A percentile compares a stretch with the other conserved stretches of the same genome.
Conservation (phyloP, 2,888 invertebrate genomes). For the Listrodromus nycthemerus region DNA sequence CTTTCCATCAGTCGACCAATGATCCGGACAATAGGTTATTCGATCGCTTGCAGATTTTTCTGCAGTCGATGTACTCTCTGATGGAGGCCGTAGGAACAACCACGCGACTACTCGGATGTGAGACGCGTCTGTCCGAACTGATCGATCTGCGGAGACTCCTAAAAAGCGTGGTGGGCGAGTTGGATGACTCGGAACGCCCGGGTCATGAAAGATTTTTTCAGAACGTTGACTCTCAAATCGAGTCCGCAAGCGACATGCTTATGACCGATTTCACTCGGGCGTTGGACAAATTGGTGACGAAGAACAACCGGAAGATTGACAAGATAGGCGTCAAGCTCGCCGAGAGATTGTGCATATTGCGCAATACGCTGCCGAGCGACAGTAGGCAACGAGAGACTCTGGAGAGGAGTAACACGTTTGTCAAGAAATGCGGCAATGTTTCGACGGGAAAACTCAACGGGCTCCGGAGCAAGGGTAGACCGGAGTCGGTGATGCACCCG, state of each 20-base stretch:
- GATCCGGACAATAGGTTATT: not conserved
- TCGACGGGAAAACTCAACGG: slow-evolving; percentile 13
- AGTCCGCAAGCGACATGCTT: slow-evolving; percentile 42
- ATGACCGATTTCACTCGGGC: slow-evolving; percentile 38
- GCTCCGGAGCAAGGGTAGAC: not conserved
- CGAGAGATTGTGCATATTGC: slow-evolving; percentile 49
- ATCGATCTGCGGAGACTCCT: slow-evolving; percentile 33
- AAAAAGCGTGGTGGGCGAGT: slow-evolving; percentile 21
- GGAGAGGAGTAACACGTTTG: slow-evolving; percentile 21
- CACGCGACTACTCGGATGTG: slow-evolving; percentile 16
- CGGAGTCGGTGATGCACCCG: not conserved
- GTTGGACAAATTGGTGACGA: slow-evolving; percentile 47
- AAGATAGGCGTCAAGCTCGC: slow-evolving; percentile 49
- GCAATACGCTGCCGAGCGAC: slow-evolving; percentile 55
- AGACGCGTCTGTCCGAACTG: slow-evolving; percentile 34
- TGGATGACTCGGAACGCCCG: slow-evolving; percentile 35
- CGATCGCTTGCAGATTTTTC: slow-evolving; percentile 45
- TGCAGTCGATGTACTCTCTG: slow-evolving; percentile 47
- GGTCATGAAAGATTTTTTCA: slow-evolving; percentile 45
- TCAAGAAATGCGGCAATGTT: slow-evolving; percentile 37
- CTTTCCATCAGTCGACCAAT: not conserved
- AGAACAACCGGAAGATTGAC: slow-evolving; percentile 40
- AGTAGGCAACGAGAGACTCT: slow-evolving; percentile 30
- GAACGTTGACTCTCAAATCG: slow-evolving; percentile 40
- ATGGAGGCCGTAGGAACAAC: slow-evolving; percentile 21